phyloP scores from a whole-genome alignment of 2,888 invertebrate genomes.

The Euproctis similis region DNA sequence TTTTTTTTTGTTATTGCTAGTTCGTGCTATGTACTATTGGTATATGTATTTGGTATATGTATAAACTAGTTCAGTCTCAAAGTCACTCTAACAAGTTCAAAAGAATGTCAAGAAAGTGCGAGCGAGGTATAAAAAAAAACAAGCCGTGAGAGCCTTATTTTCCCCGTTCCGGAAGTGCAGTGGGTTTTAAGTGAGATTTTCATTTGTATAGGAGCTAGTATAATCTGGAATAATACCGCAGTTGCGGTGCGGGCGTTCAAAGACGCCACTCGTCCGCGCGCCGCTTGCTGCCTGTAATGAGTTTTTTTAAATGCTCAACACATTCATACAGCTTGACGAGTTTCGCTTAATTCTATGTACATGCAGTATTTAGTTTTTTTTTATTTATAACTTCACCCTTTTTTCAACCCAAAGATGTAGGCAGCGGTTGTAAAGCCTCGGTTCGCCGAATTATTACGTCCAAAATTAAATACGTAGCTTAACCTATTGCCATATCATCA shows the following conservation, averaged over 20 bases:
- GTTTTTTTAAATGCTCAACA: conserved; percentile 70
- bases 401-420: too few species aligned
- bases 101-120: conserved; percentile 56
- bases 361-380: too few species aligned
- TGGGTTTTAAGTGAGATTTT: conserved; percentile 74
- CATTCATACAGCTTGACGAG: conserved; percentile 59
- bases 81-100: conserved; percentile 32
- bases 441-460: too few species aligned
- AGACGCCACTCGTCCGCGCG: conserved; percentile 71
- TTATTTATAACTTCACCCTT: too few species aligned
- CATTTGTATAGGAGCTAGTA: conserved; percentile 72
- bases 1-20: too few species aligned
- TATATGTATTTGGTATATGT: too few species aligned
- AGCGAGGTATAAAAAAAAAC: conserved; percentile 66
- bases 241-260: conserved; percentile 67
- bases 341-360: conserved; percentile 44
- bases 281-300: conserved; percentile 70
- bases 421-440: too few species aligned
- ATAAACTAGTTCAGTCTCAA: too few species aligned
- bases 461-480: too few species aligned
- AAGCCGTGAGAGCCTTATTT: conserved; percentile 72
- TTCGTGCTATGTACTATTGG: too few species aligned
- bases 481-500: too few species aligned
- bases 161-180: conserved; percentile 72
- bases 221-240: conserved; percentile 74